Percentiles rank a stretch among this genome's conserved stretches.
phyloP scores from a whole-genome alignment of 2,888 invertebrate species.

The Gasteruption jaculator region DNA sequence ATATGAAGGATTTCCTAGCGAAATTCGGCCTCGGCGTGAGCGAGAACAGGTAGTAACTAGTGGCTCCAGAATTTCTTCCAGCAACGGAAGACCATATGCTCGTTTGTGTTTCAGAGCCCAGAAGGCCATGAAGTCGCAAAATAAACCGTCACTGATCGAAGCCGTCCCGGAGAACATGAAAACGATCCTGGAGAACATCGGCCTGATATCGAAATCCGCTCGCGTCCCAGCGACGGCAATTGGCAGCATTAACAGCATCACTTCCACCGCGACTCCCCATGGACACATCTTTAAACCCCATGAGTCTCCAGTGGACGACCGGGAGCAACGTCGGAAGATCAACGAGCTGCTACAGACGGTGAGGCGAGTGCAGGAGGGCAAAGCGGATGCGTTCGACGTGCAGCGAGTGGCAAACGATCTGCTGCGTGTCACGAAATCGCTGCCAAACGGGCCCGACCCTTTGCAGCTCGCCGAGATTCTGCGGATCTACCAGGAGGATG shows the following conservation, averaged over 20 bases:
- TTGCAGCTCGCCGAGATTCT: slow-evolving; percentile 43
- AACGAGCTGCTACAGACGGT: slow-evolving; percentile 47
- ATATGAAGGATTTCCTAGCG: slow-evolving; percentile 51
- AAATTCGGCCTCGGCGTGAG: slow-evolving; percentile 48
- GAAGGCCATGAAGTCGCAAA: slow-evolving; percentile 5
- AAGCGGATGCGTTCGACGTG: slow-evolving; percentile 35
- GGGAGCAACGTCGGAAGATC: slow-evolving; percentile 54
- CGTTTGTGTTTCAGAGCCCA: no score
- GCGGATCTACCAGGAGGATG: slow-evolving; percentile 37
- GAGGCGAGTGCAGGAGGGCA: slow-evolving; percentile 44
- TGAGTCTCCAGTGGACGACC: slow-evolving; percentile 32
- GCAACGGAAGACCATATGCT: no score
- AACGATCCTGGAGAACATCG: slow-evolving; percentile 47
- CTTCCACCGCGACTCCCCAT: slow-evolving; percentile 16
- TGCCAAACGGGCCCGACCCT: slow-evolving; percentile 44
- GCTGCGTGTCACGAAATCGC: slow-evolving; percentile 34
- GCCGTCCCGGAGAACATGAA: slow-evolving; percentile 46
- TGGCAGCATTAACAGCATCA: no score
- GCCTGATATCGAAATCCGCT: slow-evolving; percentile 37
- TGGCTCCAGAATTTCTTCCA: no score
- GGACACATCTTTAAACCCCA: slow-evolving; percentile 50
- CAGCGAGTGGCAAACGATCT: slow-evolving; percentile 38
- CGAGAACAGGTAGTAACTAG: slow-evolving; percentile 30
- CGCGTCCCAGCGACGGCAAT: no score
- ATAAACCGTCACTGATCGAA: slow-evolving; percentile 35